Evolutionary conservation across 2,888 invertebrate species (phyloP).

Genomic region (Xestobium rufovillosum): DNA sequence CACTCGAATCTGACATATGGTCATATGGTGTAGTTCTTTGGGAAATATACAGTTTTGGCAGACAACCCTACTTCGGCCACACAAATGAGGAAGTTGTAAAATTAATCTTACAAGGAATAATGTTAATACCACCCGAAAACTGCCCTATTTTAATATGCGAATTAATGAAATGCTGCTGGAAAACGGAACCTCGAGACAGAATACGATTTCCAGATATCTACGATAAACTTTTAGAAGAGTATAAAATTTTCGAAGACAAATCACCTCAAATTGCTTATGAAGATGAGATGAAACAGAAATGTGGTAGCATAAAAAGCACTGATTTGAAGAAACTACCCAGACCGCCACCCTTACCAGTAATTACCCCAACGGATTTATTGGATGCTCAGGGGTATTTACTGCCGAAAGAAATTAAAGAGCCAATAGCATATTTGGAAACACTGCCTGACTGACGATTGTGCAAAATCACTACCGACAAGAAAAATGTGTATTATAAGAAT

Average conservation of each 20-base stretch:
- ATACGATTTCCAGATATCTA: conserved; percentile 65
- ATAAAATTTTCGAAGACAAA: conserved; percentile 24
- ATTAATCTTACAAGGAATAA: conserved; percentile 70
- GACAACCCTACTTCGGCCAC: conserved; percentile 87
- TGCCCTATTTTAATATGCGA: conserved; percentile 66
- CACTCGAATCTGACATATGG: conserved; percentile 89
- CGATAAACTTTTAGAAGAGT: conserved; percentile 45
- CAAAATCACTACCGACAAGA: no score
- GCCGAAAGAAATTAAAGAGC: conserved; percentile 44
- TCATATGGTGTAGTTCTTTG: conserved; percentile 88
- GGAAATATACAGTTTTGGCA: conserved; percentile 91
- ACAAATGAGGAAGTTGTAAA: conserved; percentile 81
- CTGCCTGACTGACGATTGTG: conserved; percentile 36
- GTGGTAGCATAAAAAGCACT: conserved; percentile 23
- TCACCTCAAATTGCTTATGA: conserved; percentile 18
- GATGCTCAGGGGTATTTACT: conserved; percentile 64
- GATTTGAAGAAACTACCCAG: conserved; percentile 41
- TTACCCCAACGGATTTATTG: conserved; percentile 45
- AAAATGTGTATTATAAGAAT: conserved; percentile 4
- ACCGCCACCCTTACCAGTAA: conserved; percentile 48
- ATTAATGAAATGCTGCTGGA: conserved; percentile 75
- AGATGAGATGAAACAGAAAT: conserved; percentile 25
- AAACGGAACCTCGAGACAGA: conserved; percentile 69
- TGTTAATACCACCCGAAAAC: conserved; percentile 71
- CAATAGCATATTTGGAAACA: conserved; percentile 40